Evolutionary conservation across 2,888 invertebrate species (phyloP).

Genomic region (Teinopalpus imperialis): DNA sequence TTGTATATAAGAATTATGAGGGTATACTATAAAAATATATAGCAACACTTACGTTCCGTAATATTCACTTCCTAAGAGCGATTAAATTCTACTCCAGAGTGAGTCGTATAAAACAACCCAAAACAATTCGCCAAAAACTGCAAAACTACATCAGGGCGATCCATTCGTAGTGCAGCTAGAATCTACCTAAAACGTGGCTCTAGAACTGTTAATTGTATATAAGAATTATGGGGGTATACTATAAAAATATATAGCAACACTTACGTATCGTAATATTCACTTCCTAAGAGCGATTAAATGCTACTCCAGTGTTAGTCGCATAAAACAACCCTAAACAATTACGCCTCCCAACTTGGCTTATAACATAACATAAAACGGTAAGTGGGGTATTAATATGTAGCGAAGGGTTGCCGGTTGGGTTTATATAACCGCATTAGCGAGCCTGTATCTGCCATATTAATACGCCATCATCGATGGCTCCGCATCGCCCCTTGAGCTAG

Average conservation of each 20-base stretch:
- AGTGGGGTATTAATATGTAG: conserved; percentile 57
- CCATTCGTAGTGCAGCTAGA: too few relatives aligned
- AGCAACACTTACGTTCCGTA: too few relatives aligned
- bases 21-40: too few relatives aligned
- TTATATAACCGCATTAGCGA: conserved; percentile 59
- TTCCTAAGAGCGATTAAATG: conserved; percentile 42
- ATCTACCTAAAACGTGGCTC: too few relatives aligned
- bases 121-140: too few relatives aligned
- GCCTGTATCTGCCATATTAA: conserved; percentile 50
- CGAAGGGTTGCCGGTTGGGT: conserved; percentile 33
- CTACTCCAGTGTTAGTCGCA: conserved; percentile 54
- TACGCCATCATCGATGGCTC: conserved; percentile 70
- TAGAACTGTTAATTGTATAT: too few relatives aligned
- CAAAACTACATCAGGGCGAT: too few relatives aligned
- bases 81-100: conserved; percentile 53
- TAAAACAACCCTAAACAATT: conserved; percentile 73
- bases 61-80: conserved; percentile 29
- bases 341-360: conserved; percentile 50
- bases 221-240: too few relatives aligned
- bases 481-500: conserved; percentile 35
- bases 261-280: neutral
- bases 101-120: conserved; percentile 61
- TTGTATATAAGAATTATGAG: too few relatives aligned
- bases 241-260: too few relatives aligned
- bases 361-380: conserved; percentile 65